Evolutionary conservation across 2,113 vertebrate genomes (phyloP), one percentile per base, ranked within the genome.

Genomic region (Salvelinus fontinalis): DNA sequence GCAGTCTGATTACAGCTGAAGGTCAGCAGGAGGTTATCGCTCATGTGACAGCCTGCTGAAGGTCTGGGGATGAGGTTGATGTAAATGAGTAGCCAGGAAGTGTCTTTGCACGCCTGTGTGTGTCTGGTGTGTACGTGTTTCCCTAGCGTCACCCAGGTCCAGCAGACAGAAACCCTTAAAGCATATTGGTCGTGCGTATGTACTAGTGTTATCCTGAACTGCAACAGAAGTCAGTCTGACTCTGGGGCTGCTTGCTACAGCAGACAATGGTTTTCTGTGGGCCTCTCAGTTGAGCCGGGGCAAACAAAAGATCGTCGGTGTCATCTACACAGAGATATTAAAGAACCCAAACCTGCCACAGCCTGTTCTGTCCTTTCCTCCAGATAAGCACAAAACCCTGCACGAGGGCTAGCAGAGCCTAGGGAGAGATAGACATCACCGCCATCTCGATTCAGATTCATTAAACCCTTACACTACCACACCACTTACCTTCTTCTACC

Each of bases 21-120:
- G 92, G 92, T 91, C 83, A 92, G 76, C 80, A 67, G 75, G 81
- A 90, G 85, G 89, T 92, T 88, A 86, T 85, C 86, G 67, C 71
- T 81, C 78, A 78, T 82, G 78, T 88, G 88, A 92, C 90, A 86
- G 79, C 66, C 74, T 70, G 81, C 73, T n/a, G 57, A 34, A 85
- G 34, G 44, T 78, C 79, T 64, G 14, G 18, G 59, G 48, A 48
- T 57, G 24, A 5, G 18, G 67, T 13, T 20, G 39, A 6, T 13
- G 9, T 11, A 44, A 11, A 44, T 11, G 22, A 13, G 13, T 9
- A 13, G 39, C 22, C 11, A 70, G 54, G 27, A 9, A 66, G 77
- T 69, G 77, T 74, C 75, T 75, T 70, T 73, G 77, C 3, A 11
- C 66, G 2, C 74, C 18, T 27, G 69, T 49, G 22, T 44, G 22